Conservation (phyloP, 2,797 vertebrate genomes). For the Anabas testudineus region DNA sequence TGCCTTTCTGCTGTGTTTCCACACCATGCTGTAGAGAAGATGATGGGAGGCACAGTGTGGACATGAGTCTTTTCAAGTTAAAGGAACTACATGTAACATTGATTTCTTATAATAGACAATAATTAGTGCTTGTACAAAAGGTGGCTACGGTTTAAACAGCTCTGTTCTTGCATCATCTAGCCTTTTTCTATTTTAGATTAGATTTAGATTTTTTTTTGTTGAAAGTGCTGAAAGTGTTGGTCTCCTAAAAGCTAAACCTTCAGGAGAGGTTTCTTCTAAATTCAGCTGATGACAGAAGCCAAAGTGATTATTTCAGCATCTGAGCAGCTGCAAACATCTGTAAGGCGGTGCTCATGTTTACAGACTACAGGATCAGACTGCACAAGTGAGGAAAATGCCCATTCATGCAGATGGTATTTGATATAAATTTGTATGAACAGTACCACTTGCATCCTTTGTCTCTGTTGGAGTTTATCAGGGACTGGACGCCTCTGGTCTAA, state of each 20-base stretch:
- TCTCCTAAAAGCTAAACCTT: background rate
- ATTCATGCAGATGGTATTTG: background rate
- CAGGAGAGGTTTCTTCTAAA: background rate
- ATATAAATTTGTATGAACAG: no score
- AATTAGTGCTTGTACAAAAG: background rate
- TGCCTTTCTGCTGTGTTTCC: conserved; percentile 41
- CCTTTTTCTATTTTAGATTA: no score
- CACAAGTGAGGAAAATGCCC: background rate
- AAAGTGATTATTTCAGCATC: background rate
- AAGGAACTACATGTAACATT: background rate
- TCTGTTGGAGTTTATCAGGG: background rate
- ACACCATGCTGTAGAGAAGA: conserved; percentile 30
- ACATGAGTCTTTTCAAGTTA: conserved; percentile 1
- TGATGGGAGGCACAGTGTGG: background rate
- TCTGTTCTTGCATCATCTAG: no score
- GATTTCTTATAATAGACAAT: background rate
- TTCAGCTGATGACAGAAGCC: background rate
- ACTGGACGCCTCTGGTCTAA: no score
- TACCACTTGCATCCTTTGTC: no score
- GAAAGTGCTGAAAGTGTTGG: background rate
- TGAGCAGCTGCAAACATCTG: background rate
- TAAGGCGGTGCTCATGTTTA: background rate
- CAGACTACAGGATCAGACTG: background rate
- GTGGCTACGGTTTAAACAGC: background rate
- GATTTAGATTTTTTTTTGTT: no score